Base-by-base conservation (phyloP, 1,140 invertebrate species). In the Stegodyphus mimosarum region DNA sequence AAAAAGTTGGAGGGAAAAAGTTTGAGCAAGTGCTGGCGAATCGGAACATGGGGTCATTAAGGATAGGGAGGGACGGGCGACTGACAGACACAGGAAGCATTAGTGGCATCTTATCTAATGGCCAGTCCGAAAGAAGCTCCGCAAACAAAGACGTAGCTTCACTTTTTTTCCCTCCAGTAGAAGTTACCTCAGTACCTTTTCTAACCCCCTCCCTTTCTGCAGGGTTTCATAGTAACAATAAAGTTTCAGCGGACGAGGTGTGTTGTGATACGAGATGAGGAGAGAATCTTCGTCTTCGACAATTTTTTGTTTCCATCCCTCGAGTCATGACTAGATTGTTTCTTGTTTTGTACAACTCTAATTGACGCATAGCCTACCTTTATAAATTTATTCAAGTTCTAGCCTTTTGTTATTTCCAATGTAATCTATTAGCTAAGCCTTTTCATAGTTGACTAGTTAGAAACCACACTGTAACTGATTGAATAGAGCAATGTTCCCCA, bases 71-170 rank as follows among this genome's bases (percentile, higher is more conserved):
- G 77, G 60, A 48, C 48, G 78, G 63, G 48, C 49, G 60, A 13
- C 81, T 76, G 81, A 84, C 81, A 84, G 81, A 84, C 72, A 48
- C 81, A 84, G 81, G 81, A 84, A 84, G 73, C 81, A 84, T 84
- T 84, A 84, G 81, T 69, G 81, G 81, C 73, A 84, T 84, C 81
- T 84, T 84, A 84, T 84, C 81, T 84, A 84, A 84, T 84, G 81
- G 81, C 66, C 55, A 52, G 81, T 70, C 81, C 69, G 70, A 64
- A 81, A 73, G 79, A 81, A 66, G 81, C 71, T 75, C 72, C 60
- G 17, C 81, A 84, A 84, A 84, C 81, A 84, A 84, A 75, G 81
- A 70, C 64, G n/a, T 52, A 69, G 50, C n/a, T 6, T 13, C 49
- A 7, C 7, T 50, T 79, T 70, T n/a, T 79, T 79, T 51, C 66